phyloP scores from a whole-genome alignment of 2,113 vertebrate genomes.

The Saguinus midas region DNA sequence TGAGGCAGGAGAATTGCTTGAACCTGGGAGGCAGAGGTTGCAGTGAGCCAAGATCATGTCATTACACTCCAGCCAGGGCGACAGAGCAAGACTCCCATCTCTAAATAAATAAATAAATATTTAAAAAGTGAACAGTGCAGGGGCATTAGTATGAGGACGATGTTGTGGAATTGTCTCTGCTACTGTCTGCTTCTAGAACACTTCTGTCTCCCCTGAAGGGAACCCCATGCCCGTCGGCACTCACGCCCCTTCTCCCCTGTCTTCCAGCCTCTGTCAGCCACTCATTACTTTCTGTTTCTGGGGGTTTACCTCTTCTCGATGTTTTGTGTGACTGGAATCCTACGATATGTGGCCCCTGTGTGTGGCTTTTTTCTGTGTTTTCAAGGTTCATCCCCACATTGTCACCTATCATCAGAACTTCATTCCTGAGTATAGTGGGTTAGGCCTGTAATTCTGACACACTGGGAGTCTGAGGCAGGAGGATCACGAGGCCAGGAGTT shows the following conservation, averaged over 20 bases:
- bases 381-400: rapidly evolving
- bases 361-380: not conserved
- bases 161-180: rapidly evolving
- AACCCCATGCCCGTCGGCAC: rapidly evolving
- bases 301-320: not conserved
- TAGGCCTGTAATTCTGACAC: too few relatives aligned
- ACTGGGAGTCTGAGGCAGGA: too few relatives aligned
- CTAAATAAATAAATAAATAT: too few relatives aligned
- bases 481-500: too few relatives aligned
- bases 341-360: rapidly evolving
- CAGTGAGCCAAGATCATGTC: too few relatives aligned
- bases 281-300: not conserved
- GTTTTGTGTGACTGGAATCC: not conserved
- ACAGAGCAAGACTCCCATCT: too few relatives aligned
- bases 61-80: too few relatives aligned
- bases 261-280: not conserved
- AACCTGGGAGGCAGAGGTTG: too few relatives aligned
- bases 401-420: rapidly evolving
- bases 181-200: rapidly evolving
- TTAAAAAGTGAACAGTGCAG: not conserved
- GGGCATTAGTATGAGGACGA: rapidly evolving
- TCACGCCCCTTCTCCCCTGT: not conserved
- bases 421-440: too few relatives aligned
- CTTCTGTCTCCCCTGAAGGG: not conserved
- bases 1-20: too few relatives aligned